Evolutionary conservation across 1,140 invertebrate genomes (phyloP), one percentile per base, ranked within the genome.

Genomic region (Aphelinus atriplicis): DNA sequence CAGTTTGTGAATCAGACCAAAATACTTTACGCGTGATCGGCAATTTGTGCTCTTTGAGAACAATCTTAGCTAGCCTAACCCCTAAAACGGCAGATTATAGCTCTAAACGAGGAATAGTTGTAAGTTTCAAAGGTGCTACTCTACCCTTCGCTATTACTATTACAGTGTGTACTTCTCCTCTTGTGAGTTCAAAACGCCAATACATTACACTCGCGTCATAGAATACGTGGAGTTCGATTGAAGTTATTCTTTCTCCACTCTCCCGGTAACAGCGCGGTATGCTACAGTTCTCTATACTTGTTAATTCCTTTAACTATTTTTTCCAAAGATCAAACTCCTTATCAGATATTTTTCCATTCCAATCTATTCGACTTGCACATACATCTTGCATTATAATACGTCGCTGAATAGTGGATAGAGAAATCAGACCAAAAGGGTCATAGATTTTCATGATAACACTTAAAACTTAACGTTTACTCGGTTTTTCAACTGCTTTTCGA

Each of bases 141-240:
- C 63, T 0, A 42, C 63, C 51, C 51, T 58, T 58, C 7, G 63
- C 47, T 26, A 65, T 53, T 4, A 65, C 53, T 42, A 65, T 26
- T 5, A 50, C 7, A 6, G 43, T 7, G n/a, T 51, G n/a, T 5
- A 42, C 6, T 3, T 3, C 1, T 4, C 9, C 10, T 42, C 53
- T 26, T 26, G 3, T 50, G 9, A 45, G n/a, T 9, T 51, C 3
- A 53, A 64, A 43, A 3, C 71, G 58, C n/a, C 26, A 67, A 60
- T 80, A 80, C 64, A 60, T 73, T 58, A 76, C 77, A 0, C n/a
- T n/a, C n/a, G n/a, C n/a, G n/a, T n/a, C n/a, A n/a, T n/a, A n/a
- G n/a, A n/a, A n/a, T n/a, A n/a, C 7, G 81, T 78, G 81, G 78
- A 67, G 83, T 81, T 63, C 69, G 66, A 64, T 45, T 6, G 6